phyloP scores from a whole-genome alignment of 2,888 invertebrate species.

The Rotaria magnacalcarata region DNA sequence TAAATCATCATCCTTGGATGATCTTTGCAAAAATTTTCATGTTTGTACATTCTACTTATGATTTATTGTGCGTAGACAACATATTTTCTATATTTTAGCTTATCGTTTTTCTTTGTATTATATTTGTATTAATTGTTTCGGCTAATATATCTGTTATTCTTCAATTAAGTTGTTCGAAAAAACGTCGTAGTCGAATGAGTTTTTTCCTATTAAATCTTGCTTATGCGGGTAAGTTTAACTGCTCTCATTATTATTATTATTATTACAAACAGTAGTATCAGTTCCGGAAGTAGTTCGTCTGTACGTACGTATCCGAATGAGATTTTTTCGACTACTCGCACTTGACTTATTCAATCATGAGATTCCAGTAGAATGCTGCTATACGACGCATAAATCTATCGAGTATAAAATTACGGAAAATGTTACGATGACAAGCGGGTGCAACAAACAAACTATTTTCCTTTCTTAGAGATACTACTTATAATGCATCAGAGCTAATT shows the following conservation, averaged over 20 bases:
- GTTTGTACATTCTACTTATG: neutral
- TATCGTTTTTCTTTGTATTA: conserved; percentile 13
- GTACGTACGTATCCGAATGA: neutral
- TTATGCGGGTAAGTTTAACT: conserved; percentile 1
- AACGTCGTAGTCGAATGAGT: conserved; percentile 31
- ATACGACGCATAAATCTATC: neutral
- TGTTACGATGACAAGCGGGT: neutral
- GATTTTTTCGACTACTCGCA: neutral
- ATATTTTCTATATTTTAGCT: neutral
- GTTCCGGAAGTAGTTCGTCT: neutral
- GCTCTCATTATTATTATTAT: neutral
- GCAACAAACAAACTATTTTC: neutral
- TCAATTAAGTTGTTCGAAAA: conserved; percentile 36
- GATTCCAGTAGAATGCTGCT: neutral
- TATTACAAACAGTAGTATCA: neutral
- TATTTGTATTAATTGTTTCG: conserved; percentile 21
- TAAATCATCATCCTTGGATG: neutral
- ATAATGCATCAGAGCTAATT: conserved; percentile 1
- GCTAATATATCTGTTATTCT: conserved; percentile 17
- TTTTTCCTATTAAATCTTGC: conserved; percentile 32
- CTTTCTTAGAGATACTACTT: neutral
- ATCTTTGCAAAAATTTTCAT: conserved; percentile 34
- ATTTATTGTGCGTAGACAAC: neutral
- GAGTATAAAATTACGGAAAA: conserved; percentile 10
- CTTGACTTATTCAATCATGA: conserved; percentile 26